Percentiles rank a stretch among this genome's conserved stretches.
Conservation (phyloP, 37 sponge, comb jelly and placozoan species). For the Beroe forskalii region DNA sequence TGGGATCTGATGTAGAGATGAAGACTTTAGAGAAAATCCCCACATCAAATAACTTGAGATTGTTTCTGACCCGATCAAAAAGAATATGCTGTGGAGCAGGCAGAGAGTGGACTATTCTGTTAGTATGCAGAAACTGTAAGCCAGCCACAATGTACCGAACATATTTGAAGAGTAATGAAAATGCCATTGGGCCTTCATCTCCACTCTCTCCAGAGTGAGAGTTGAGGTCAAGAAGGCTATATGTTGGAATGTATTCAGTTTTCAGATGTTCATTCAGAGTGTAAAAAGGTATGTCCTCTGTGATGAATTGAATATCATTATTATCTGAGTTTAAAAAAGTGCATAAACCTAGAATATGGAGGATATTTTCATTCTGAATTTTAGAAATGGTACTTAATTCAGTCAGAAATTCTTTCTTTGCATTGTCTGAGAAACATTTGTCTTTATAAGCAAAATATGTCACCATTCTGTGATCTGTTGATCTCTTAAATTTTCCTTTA, state of each 20-base stretch:
- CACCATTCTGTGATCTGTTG: not conserved
- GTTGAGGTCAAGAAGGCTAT: slow-evolving; percentile 14
- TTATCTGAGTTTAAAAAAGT: not conserved
- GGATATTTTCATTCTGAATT: not conserved
- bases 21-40: slow-evolving; percentile 15
- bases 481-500: not conserved
- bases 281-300: slow-evolving; percentile 37
- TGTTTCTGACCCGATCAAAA: slow-evolving; percentile 45
- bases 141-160: slow-evolving; percentile 18
- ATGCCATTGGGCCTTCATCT: slow-evolving; percentile 20
- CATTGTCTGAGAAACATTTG: not conserved
- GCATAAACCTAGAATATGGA: not conserved
- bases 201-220: not conserved
- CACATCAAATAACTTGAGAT: slow-evolving; percentile 38
- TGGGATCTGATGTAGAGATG: not conserved
- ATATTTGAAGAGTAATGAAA: slow-evolving; percentile 50
- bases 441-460: not conserved
- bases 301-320: not conserved
- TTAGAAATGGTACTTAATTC: not conserved
- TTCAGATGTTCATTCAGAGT: slow-evolving; percentile 40
- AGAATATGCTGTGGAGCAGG: slow-evolving; percentile 56
- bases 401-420: not conserved
- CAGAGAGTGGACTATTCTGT: slow-evolving; percentile 29
- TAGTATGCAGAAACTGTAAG: slow-evolving; percentile 4
- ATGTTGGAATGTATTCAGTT: slow-evolving; percentile 48